Conservation (phyloP, 2,113 vertebrate species). For the Hippocampus abdominalis region DNA sequence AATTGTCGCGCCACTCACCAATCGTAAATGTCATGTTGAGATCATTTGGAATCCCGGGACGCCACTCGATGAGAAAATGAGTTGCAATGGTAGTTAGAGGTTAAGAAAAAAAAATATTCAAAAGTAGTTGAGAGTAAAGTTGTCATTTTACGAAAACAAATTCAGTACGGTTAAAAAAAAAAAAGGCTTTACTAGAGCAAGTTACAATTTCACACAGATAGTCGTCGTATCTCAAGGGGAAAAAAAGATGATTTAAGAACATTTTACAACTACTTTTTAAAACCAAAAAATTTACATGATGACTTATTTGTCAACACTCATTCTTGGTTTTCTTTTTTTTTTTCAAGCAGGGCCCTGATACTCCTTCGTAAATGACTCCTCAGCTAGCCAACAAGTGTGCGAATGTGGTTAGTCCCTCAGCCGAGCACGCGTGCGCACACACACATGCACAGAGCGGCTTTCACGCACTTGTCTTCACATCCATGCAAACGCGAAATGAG, state of each 20-base stretch:
- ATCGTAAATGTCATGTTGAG: neutral
- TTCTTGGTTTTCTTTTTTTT: neutral
- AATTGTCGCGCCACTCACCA: neutral
- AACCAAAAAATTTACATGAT: too few species aligned
- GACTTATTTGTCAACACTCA: too few species aligned
- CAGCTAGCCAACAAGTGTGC: constrained; percentile 55
- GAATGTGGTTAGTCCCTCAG: constrained; percentile 17
- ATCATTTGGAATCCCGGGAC: neutral
- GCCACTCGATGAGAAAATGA: neutral
- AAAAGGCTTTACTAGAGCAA: too few species aligned
- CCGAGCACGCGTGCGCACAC: constrained; percentile 18
- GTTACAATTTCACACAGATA: too few species aligned
- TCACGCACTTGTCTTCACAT: neutral
- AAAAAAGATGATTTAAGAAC: too few species aligned
- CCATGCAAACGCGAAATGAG: constrained; percentile 5
- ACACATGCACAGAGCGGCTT: constrained; percentile 14
- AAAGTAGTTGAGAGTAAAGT: too few species aligned
- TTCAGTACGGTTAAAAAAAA: too few species aligned
- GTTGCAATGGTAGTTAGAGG: too few species aligned
- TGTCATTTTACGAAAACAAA: too few species aligned
- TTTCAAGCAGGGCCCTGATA: constrained; percentile 21
- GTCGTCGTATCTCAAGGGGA: too few species aligned
- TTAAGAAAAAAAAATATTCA: too few species aligned
- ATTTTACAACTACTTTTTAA: too few species aligned
- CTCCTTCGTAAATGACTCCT: constrained; percentile 43